Evolutionary conservation across 2,888 invertebrate species (phyloP).

Genomic region (Tribolium freemani): DNA sequence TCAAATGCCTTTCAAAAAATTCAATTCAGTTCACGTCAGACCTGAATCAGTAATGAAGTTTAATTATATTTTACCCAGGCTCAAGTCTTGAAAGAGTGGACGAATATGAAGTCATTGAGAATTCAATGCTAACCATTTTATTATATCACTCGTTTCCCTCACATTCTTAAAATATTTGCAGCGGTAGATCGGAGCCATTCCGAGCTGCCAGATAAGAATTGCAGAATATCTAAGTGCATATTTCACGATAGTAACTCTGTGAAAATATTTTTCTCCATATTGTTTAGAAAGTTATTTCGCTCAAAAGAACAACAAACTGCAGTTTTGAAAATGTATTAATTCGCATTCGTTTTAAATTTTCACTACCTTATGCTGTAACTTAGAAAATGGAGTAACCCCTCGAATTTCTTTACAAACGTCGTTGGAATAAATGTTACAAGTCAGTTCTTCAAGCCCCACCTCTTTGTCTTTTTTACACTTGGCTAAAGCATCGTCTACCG

Average conservation of each 20-base stretch:
- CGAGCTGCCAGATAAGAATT: conserved; percentile 9
- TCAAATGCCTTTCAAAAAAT: neutral
- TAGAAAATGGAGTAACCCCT: neutral
- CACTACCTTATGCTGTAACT: neutral
- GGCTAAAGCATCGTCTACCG: conserved; percentile 75
- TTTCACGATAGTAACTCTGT: neutral
- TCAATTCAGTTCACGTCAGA: conserved; percentile 15
- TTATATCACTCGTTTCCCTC: conserved; percentile 33
- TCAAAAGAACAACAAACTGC: neutral
- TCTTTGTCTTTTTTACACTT: conserved; percentile 65
- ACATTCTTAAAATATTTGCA: conserved; percentile 39
- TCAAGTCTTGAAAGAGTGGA: conserved; percentile 33
- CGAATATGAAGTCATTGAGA: conserved; percentile 44
- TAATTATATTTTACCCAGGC: conserved; percentile 27
- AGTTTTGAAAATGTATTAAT: neutral
- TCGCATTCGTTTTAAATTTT: neutral
- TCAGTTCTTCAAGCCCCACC: conserved; percentile 75
- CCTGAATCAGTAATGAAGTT: conserved; percentile 32
- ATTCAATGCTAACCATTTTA: conserved; percentile 45
- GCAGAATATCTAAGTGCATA: conserved; percentile 1
- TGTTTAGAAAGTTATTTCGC: neutral
- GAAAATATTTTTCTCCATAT: neutral
- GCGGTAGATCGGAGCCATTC: conserved; percentile 23
- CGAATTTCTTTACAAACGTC: neutral
- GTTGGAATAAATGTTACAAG: conserved; percentile 13